Base-by-base conservation (phyloP, 2,888 invertebrate genomes). In the Macrophya annulata region DNA sequence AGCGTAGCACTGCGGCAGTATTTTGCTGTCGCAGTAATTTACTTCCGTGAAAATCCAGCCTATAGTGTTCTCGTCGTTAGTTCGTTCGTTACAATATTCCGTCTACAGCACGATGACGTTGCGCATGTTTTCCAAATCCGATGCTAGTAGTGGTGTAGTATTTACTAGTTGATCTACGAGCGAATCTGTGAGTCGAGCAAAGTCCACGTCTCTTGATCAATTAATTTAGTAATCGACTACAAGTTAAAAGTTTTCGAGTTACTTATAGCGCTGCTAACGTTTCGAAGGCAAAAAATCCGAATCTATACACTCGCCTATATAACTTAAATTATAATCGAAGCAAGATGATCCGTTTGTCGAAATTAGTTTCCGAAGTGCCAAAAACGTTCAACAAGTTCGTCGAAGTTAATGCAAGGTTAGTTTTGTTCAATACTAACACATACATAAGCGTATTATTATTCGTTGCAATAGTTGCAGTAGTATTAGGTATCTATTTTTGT, bases 401-500 rank as follows among this genome's bases (percentile, higher is more conserved):
- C 10, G 87, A 88, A 21, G 43, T 86, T 0, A 87, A 89, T 85
- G 79, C 88, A 79, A 89, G 89, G 91, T 90, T 65, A 88, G 87
- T 87, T 76, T 51, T 31, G 0, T 25, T 8, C 65, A 0, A 10
- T 1, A 31, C 31, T 31, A 12, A 55, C 5, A 55, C 12, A 48
- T 15, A 12, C 15, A 48, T 4, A 48, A 1, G 15, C 48, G 10
- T 48, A 48, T 48, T 48, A 48, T 15, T n/a, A n/a, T n/a, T n/a
- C n/a, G n/a, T n/a, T n/a, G n/a, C n/a, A n/a, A n/a, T n/a, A n/a
- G n/a, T n/a, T n/a, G n/a, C n/a, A n/a, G n/a, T n/a, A n/a, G n/a
- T n/a, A n/a, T n/a, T n/a, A n/a, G n/a, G n/a, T n/a, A n/a, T n/a
- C n/a, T n/a, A n/a, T n/a, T n/a, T n/a, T n/a, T n/a, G n/a, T n/a